These are phyloP conservation scores for Heliothis peltigera DNA, from an alignment of 2,888 invertebrate genomes.

Conservation along the genomic window DNA sequence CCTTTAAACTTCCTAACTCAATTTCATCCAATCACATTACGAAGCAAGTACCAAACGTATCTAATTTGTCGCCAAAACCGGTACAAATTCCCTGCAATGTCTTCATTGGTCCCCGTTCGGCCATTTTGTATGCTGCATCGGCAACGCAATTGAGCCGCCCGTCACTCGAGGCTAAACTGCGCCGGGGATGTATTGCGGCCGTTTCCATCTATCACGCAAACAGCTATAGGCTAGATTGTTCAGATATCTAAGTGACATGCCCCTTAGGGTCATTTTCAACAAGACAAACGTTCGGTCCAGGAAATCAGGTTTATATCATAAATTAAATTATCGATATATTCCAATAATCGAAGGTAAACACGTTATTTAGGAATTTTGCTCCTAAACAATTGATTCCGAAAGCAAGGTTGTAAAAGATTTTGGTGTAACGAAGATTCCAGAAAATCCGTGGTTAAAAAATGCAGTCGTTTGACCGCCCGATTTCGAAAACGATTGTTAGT, in stretches of 20 bases:
- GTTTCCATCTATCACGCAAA: constrained; percentile 72
- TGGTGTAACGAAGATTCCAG: too few relatives aligned
- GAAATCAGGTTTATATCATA: too few relatives aligned
- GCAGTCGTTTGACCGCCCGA: too few relatives aligned
- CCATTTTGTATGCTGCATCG: constrained; percentile 78
- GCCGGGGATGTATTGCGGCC: constrained; percentile 76
- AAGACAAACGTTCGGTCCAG: too few relatives aligned
- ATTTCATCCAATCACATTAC: constrained; percentile 42
- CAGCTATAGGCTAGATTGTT: constrained; percentile 59
- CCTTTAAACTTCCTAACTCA: constrained; percentile 21
- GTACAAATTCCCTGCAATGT: constrained; percentile 63
- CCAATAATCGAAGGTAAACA: too few relatives aligned
- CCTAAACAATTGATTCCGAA: too few relatives aligned
- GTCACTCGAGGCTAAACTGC: constrained; percentile 68
- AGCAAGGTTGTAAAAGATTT: too few relatives aligned
- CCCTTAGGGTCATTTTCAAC: constrained; percentile 2
- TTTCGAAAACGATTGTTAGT: too few relatives aligned
- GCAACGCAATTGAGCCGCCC: constrained; percentile 72
- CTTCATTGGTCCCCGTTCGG: constrained; percentile 69
- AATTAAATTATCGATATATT: too few relatives aligned
- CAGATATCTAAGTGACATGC: constrained; percentile 40
- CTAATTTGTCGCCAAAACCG: constrained; percentile 57
- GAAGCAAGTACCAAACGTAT: constrained; percentile 41
- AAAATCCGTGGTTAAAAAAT: too few relatives aligned
- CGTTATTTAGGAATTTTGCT: too few relatives aligned